Evolutionary conservation across 2,888 invertebrate genomes (phyloP), one percentile per base, ranked within the genome.

Genomic region (Scaptomyza polygonia): DNA sequence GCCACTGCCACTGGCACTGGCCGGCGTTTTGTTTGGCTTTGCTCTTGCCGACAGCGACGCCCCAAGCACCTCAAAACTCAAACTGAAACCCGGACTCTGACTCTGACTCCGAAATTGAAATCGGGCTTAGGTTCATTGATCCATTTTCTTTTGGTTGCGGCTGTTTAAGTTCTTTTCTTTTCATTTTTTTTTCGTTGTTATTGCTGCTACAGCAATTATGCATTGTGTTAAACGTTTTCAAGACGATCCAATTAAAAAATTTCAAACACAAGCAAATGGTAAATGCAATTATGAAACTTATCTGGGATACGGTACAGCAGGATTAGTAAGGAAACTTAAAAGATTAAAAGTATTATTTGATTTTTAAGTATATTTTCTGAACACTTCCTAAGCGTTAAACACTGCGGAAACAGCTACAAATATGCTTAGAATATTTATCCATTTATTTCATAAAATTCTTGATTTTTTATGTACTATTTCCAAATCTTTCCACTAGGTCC

Each of bases 1-100:
- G 29, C 18, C 39, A 27, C n/a, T n/a, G 45, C 8, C 34, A 54
- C 44, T 44, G n/a, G 30, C 36, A 69, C 64, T 45, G 53, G 45
- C 43, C 57, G 25, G 54, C 54, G 48, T 54, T 63, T 59, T 62
- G 40, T 63, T 67, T 67, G 66, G 32, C 72, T 80, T 83, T 82
- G 70, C 72, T 79, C 67, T 86, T 53, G 83, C 81, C 86, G 81
- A 57, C 81, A 82, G 86, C 79, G 71, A 81, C 82, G 86, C 83
- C 75, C 72, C 63, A 58, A 73, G 86, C 73, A 66, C 52, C 53
- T 63, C 27, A n/a, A 27, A 27, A 44, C 44, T 44, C n/a, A 30
- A 18, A 34, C 48, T 30, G n/a, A 11, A 11, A 12, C 45, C 32
- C 14, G 25, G 32, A 14, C 12, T 18, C 11, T 4, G 47, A 14